Percentiles rank a stretch among this genome's conserved stretches.
Conservation (phyloP, 2,797 vertebrate species). For the Malacoraja senta region DNA sequence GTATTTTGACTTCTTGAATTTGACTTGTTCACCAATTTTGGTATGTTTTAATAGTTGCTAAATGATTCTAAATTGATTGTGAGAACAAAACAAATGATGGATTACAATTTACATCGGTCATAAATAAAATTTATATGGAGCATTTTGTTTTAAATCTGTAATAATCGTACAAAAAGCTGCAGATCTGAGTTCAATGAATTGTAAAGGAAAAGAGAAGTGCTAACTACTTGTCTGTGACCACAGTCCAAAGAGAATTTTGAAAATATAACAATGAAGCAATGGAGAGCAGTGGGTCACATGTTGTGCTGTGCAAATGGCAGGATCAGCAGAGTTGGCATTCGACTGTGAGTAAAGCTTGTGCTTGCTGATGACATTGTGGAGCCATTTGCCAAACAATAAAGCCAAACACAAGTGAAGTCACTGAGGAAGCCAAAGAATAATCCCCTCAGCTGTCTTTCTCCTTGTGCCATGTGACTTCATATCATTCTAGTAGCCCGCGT, state of each 20-base stretch:
- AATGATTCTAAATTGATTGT: not conserved
- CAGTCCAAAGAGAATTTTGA: not conserved
- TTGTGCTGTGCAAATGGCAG: not conserved
- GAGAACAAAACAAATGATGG: not conserved
- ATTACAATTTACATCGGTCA: not conserved
- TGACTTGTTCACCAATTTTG: not conserved
- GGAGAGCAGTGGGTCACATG: not conserved
- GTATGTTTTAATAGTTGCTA: not conserved
- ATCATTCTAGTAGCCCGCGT: slow-evolving; percentile 49
- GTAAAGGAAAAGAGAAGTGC: not conserved
- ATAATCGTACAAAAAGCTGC: not conserved
- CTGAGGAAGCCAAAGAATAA: slow-evolving; percentile 37
- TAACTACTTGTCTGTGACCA: not conserved
- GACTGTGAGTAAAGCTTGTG: slow-evolving; percentile 8
- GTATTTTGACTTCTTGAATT: not conserved
- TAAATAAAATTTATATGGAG: not conserved
- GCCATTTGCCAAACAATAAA: slow-evolving; percentile 38
- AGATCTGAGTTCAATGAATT: not conserved
- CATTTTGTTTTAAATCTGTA: not conserved
- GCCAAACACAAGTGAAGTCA: slow-evolving; percentile 34
- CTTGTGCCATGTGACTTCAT: slow-evolving; percentile 44
- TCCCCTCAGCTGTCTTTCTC: slow-evolving; percentile 37
- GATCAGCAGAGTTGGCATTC: slow-evolving; percentile 38
- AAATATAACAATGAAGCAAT: not conserved
- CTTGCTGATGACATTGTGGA: slow-evolving; percentile 33